Evolutionary conservation across 2,113 vertebrate genomes (phyloP).

Genomic region (Bubo blakistoni): DNA sequence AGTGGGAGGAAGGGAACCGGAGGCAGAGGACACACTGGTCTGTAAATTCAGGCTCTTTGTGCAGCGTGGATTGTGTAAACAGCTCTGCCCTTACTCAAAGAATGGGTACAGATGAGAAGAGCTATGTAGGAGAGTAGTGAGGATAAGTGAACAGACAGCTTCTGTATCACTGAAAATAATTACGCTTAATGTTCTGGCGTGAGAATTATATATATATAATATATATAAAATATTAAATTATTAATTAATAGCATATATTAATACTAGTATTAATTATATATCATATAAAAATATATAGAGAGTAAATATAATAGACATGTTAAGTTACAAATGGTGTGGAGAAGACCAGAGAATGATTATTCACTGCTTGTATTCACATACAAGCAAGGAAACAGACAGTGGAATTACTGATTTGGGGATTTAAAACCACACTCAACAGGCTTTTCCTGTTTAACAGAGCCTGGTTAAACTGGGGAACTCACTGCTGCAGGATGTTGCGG

Average conservation of each 20-base stretch:
- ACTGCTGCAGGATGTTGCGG: neutral
- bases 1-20: neutral
- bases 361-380: neutral
- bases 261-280: no score
- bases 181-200: neutral
- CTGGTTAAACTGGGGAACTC: neutral
- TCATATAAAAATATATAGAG: no score
- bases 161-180: neutral
- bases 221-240: no score
- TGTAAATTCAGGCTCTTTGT: neutral
- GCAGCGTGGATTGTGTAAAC: neutral
- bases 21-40: neutral
- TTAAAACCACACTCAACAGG: neutral
- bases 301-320: fast-evolving
- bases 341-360: neutral
- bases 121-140: neutral
- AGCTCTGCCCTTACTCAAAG: neutral
- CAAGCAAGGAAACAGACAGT: neutral
- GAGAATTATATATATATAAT: no score
- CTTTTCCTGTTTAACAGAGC: neutral
- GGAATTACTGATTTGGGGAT: neutral
- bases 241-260: no score
- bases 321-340: neutral
- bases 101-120: neutral
- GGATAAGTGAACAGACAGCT: neutral